Evolutionary conservation across 2,888 invertebrate species (phyloP), one percentile per base, ranked within the genome.

Genomic region (Tuta absoluta): DNA sequence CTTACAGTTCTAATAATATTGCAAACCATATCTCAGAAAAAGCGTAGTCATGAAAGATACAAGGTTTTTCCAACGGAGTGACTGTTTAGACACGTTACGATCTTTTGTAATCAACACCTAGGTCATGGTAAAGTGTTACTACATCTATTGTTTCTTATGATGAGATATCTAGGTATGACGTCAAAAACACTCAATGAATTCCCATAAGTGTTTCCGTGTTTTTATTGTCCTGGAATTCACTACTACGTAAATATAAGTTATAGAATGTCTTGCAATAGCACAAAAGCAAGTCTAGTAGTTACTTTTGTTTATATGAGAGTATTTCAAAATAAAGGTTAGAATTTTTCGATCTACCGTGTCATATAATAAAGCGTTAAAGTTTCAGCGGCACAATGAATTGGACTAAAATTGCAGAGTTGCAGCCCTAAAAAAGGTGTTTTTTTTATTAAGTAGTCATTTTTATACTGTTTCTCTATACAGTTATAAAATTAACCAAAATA

Each of bases 151-250:
- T 56, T 28, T 28, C 24, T 7, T 2, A 56, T 53, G 56, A 56
- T 56, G 33, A 56, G 17, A 33, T 24, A 56, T 24, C 56, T 28
- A 45, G 45, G 45, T 45, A 33, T 56, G 56, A 56, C 56, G 56
- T 56, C 56, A 56, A 23, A 21, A 33, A 10, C 24, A 33, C 21
- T 56, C 28, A 56, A 56, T 56, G 56, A 56, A 56, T 56, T 24
- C 24, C 56, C 56, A 56, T 56, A 56, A 28, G 56, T 33, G 17
- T 10, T 56, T 56, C 56, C 56, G 56, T 33, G 33, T 28, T 56
- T 24, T 56, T 10, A 56, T 56, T 56, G 56, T 17, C 24, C 28
- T 56, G 56, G 33, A 33, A 56, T 56, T 33, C 7, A 56, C 56
- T n/a, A 51, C 53, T 24, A 14, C 53, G 53, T n/a, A n/a, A n/a